A percentile compares a stretch with the other conserved stretches of the same genome.
These are phyloP conservation scores for Aix galericulata DNA, from an alignment of 2,113 vertebrate genomes.

Conservation along the genomic window DNA sequence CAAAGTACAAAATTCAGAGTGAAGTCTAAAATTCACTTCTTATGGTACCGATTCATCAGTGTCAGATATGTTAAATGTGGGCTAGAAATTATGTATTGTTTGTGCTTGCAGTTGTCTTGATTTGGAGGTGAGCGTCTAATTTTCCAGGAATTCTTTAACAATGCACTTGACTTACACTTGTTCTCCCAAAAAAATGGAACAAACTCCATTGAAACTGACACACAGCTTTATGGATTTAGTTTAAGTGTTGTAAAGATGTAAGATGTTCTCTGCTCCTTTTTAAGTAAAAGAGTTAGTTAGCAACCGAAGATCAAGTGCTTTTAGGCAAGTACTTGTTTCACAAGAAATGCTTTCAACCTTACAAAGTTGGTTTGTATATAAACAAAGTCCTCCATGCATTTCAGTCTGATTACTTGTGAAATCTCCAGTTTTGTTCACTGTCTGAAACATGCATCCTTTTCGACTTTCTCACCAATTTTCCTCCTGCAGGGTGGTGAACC, in stretches of 20 bases:
- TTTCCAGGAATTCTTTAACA: neutral
- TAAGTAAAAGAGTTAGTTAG: neutral
- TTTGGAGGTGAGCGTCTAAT: neutral
- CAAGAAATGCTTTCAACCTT: slow-evolving; percentile 10
- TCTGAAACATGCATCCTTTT: neutral
- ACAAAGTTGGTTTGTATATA: slow-evolving; percentile 24
- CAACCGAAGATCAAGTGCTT: slow-evolving; percentile 7
- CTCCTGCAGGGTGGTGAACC: neutral
- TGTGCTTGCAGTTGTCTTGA: neutral
- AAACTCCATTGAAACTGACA: neutral
- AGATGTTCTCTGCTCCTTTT: neutral
- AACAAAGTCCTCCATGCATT: neutral
- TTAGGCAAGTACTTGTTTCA: neutral
- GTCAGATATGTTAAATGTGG: neutral
- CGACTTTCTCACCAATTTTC: neutral
- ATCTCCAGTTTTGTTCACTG: neutral
- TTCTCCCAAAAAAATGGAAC: neutral
- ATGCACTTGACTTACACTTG: neutral
- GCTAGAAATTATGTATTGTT: neutral
- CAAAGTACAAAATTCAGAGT: neutral
- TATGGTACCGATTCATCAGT: fast-evolving
- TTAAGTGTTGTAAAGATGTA: neutral
- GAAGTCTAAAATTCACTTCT: neutral
- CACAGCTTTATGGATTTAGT: neutral
- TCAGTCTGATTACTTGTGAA: slow-evolving; percentile 44